Conservation (phyloP, 2,113 vertebrate genomes). For the Perognathus longimembris region DNA sequence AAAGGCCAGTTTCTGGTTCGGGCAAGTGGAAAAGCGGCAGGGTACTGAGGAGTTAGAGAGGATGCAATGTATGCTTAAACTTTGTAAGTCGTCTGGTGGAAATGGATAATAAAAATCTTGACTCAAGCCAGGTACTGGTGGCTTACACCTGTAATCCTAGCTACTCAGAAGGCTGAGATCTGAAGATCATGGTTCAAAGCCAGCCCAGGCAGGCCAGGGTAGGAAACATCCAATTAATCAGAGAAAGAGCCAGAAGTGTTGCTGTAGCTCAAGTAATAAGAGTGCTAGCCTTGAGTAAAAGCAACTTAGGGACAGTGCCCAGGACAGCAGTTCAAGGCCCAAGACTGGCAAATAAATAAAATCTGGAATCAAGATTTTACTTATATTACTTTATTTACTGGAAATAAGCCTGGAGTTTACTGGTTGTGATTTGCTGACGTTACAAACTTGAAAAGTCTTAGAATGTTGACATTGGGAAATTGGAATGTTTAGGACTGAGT, state of each 20-base stretch:
- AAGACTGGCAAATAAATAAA: not conserved
- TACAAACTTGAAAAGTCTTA: not conserved
- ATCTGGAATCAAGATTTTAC: slow-evolving; percentile 30
- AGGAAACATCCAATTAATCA: no score
- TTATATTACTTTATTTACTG: no score
- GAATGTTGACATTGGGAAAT: not conserved
- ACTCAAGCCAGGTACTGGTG: not conserved
- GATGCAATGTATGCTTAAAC: not conserved
- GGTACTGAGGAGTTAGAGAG: not conserved
- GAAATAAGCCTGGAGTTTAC: not conserved
- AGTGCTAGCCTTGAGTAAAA: no score
- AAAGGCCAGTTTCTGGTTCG: slow-evolving; percentile 24
- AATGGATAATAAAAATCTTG: not conserved
- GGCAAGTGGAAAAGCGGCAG: not conserved
- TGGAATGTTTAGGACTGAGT: not conserved
- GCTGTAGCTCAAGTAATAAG: no score
- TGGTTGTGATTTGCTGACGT: not conserved
- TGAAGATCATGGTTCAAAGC: no score
- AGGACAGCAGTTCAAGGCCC: no score
- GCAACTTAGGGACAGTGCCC: no score
- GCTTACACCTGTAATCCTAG: no score
- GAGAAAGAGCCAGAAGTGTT: no score
- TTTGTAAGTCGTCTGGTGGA: not conserved
- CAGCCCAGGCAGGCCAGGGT: no score
- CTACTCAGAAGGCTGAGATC: no score